Evolutionary conservation across 2,888 invertebrate genomes (phyloP).

Genomic region (Tuberolachnus salignus): DNA sequence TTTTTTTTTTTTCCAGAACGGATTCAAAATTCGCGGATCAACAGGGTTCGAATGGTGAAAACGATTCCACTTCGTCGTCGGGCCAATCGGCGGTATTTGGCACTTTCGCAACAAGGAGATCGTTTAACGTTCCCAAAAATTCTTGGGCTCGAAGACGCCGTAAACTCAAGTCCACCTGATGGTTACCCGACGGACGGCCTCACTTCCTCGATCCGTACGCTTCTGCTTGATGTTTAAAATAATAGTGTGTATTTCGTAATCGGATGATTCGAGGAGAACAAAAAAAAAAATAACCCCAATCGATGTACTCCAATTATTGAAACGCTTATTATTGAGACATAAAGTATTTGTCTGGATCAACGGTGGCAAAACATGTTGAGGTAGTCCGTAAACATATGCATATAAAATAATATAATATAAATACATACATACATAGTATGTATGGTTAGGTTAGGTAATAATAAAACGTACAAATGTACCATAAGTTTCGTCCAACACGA

Average conservation of each 20-base stretch:
- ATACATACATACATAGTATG: not conserved
- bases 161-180: constrained; percentile 54
- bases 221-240: constrained; percentile 28
- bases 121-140: constrained; percentile 50
- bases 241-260: not conserved
- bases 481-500: too few species aligned
- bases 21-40: constrained; percentile 52
- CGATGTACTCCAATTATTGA: not conserved
- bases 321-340: too few species aligned
- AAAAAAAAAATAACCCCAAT: not conserved
- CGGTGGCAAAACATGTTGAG: not conserved
- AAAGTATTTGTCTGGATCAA: not conserved
- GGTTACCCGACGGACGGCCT: constrained; percentile 2
- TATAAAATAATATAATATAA: too few species aligned
- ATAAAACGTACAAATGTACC: too few species aligned
- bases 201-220: constrained; percentile 24
- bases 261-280: not conserved
- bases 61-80: constrained; percentile 39
- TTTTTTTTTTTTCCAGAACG: constrained; percentile 24
- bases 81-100: constrained; percentile 44
- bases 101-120: constrained; percentile 23
- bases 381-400: not conserved
- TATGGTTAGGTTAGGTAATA: too few species aligned
- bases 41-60: constrained; percentile 50
- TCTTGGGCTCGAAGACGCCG: constrained; percentile 54